Base-by-base conservation (phyloP, 2,888 invertebrate genomes). In the Calephelis perditalis region DNA sequence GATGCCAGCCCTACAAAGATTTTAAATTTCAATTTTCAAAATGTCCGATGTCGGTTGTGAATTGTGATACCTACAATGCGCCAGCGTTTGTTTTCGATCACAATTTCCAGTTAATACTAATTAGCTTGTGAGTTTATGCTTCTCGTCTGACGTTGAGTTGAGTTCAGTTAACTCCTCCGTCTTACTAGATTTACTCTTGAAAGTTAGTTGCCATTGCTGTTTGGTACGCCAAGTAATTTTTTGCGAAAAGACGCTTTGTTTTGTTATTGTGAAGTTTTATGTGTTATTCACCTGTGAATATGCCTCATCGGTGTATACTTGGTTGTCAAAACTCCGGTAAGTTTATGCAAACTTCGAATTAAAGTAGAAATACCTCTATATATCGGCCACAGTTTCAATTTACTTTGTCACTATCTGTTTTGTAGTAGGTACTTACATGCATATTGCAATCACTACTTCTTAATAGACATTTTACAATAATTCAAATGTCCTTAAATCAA, bases 281-380 rank as follows among this genome's bases (percentile, higher is more conserved):
- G 11, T 35, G 6, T 52, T 26, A 26, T 26, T 26, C 26, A 26
- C 26, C 26, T 26, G 26, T 26, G 26, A 52, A 9, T 26, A 52
- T 52, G 52, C 36, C 36, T 36, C 36, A 52, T 35, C 52, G 35
- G 36, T 52, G 52, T 7, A 11, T 35, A 35, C 35, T 52, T 36
- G 52, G 52, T 11, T 52, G 52, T 52, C 26, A 52, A 7, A 11
- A 52, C 35, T 35, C 52, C 52, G 35, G 52, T 52, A 52, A 52
- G 36, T 52, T 36, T 52, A 35, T 35, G 35, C 52, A 35, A 11
- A 5, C 6, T 5, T 11, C 11, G 35, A 36, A 36, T 52, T 36
- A 10, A 6, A 7, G 7, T 15, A 45, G 1, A 10, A 3, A 40
- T 40, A 40, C 26, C 26, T 26, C 26, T 26, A 26, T 26, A 26